Evolutionary conservation across 23 tunicate genomes (phyloP), one percentile per base, ranked within the genome.

Genomic region (Corella eumyota): DNA sequence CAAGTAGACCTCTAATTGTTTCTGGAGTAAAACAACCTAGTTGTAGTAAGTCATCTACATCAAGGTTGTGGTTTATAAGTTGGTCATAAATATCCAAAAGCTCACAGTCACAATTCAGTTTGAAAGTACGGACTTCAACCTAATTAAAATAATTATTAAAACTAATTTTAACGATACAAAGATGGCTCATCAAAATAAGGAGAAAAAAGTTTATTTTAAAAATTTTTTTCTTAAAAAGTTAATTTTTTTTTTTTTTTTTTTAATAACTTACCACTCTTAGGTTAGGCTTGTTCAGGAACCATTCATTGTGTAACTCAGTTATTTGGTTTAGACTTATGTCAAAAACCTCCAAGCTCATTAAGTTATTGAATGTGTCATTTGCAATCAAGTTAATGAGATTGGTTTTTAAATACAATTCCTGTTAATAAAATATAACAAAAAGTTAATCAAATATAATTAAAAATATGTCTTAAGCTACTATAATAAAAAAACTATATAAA

Each of bases 211-310:
- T 11, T 51, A 7, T 9, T 7, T 19, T 7, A n/a, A 11, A 11
- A 19, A n/a, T 51, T 7, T 11, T 25, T 51, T 7, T 51, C 22
- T 51, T 7, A 7, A 7, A 27, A 51, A 7, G 57, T 11, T 11
- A n/a, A 7, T 9, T 7, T 19, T 7, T 51, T 5, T 5, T 6
- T 51, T 51, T 7, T 11, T 25, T 51, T 7, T 51, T 6, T 51
- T 7, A 7, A 7, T 51, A n/a, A n/a, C 22, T 19, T 19, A 51
- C 57, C 57, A n/a, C 20, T 51, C 21, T 51, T 7, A 51, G 57
- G 23, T 51, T 51, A n/a, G 57, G 57, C 23, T 51, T 51, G 20
- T 51, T 51, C 23, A n/a, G n/a, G 21, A 51, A 51, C 57, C 57
- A 51, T 19, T 51, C 6, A 7, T 19, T 6, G 21, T 51, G 23